phyloP scores from a whole-genome alignment of 2,797 vertebrate genomes.

The Gobio occitaniae region DNA sequence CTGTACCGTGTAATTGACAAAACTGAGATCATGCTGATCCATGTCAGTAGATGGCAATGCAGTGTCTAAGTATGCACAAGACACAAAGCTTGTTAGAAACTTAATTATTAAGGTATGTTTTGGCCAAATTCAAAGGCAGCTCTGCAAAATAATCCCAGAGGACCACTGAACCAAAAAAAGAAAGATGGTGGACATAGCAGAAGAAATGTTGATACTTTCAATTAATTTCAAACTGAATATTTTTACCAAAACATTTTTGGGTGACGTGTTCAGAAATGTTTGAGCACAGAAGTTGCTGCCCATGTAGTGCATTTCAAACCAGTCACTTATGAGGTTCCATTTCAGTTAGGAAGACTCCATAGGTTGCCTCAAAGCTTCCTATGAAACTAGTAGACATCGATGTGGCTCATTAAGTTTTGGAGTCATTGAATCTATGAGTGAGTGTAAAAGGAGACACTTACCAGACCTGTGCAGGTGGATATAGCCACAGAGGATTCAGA shows the following conservation, averaged over 20 bases:
- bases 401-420: background rate
- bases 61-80: background rate
- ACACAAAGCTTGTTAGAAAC: background rate
- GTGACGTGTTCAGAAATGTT: background rate
- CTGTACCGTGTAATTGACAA: background rate
- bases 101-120: background rate
- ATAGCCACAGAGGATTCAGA: slow-evolving; percentile 89
- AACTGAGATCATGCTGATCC: background rate
- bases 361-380: background rate
- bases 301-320: background rate
- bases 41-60: background rate
- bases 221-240: background rate
- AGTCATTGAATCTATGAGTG: background rate
- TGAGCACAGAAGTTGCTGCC: background rate
- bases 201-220: background rate
- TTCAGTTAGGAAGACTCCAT: background rate
- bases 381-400: background rate
- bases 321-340: background rate
- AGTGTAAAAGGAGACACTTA: slow-evolving; percentile 72
- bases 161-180: background rate
- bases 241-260: background rate
- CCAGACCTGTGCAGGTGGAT: slow-evolving; percentile 93
- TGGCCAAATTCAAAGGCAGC: background rate
- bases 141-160: background rate
- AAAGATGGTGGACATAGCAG: background rate